Percentiles rank a stretch among this genome's conserved stretches.
phyloP scores from a whole-genome alignment of 2,113 vertebrate genomes.

The Meleagris gallopavo region DNA sequence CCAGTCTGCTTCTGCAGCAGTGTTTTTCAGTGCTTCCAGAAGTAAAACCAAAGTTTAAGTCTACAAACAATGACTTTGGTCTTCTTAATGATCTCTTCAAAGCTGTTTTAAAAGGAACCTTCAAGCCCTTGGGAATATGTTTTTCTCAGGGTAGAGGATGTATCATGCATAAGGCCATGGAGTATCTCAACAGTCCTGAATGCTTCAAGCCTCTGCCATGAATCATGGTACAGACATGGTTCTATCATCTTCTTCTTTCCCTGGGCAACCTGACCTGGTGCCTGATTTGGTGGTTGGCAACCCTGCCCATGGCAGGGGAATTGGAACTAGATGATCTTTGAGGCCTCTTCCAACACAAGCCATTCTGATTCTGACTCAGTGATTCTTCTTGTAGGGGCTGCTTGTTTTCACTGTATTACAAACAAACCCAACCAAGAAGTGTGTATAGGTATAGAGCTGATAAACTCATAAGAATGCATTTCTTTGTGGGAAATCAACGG shows the following conservation, averaged over 20 bases:
- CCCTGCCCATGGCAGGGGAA: too few species aligned
- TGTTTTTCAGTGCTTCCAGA: accelerated
- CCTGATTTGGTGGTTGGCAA: too few species aligned
- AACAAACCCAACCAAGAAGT: not conserved
- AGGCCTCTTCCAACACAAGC: not conserved
- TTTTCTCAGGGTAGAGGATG: not conserved
- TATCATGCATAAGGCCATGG: not conserved
- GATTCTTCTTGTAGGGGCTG: not conserved
- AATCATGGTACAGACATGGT: not conserved
- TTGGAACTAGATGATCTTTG: too few species aligned
- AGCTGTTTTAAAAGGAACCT: not conserved
- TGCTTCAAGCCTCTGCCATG: not conserved
- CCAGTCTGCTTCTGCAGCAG: not conserved
- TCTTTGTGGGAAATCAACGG: not conserved
- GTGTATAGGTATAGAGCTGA: not conserved
- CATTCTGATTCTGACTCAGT: too few species aligned
- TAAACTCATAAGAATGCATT: not conserved
- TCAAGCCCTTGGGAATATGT: not conserved
- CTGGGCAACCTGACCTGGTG: too few species aligned
- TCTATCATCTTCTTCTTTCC: not conserved
- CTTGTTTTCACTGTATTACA: not conserved
- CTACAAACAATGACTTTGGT: not conserved
- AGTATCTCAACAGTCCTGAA: not conserved
- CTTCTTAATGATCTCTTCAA: not conserved
- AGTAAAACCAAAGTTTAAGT: not conserved